Evolutionary conservation across 2,797 vertebrate genomes (phyloP), one percentile per base, ranked within the genome.

Genomic region (Silurus aristotelis): DNA sequence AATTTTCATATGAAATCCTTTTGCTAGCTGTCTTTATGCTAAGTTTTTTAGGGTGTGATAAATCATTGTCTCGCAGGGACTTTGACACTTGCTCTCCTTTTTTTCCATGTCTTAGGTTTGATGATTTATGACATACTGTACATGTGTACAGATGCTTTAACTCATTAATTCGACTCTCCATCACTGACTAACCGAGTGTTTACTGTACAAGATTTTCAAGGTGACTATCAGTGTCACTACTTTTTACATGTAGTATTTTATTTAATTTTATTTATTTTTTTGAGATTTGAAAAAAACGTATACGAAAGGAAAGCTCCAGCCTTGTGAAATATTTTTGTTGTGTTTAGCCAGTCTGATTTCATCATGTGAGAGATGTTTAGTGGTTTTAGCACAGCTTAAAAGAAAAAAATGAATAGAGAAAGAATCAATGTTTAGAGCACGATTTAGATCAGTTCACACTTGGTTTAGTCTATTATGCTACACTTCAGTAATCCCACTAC

Each of bases 101-200:
- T 48, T 48, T 73, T 5, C 25, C 71, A 25, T 55, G 13, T 48
- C 48, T 73, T 25, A 15, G 71, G 48, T 73, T 46, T 55, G 22
- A 55, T 73, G 71, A 73, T 73, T 73, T 55, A 73, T 73, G 48
- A 55, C 48, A 25, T 73, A 25, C 6, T 1, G 14, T 73, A 55
- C 52, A 14, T 25, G 46, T 73, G 22, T 55, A 52, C 52, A 73
- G 15, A 15, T 55, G 71, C 71, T 15, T 73, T 73, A 73, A 25
- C 71, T 73, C 71, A 55, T n/a, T 55, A 73, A 73, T 48, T 46
- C 70, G n/a, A 14, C 43, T 72, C 70, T 72, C 70, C 46, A n/a
- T 48, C 43, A 19, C 46, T 73, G 71, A 25, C 71, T 55, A 43
- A n/a, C 6, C 43, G 46, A 71, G 19, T 22, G 71, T 22, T 71